These are phyloP conservation scores for Eulemur rubriventer DNA, from an alignment of 2,797 vertebrate species.

Conservation along the genomic window DNA sequence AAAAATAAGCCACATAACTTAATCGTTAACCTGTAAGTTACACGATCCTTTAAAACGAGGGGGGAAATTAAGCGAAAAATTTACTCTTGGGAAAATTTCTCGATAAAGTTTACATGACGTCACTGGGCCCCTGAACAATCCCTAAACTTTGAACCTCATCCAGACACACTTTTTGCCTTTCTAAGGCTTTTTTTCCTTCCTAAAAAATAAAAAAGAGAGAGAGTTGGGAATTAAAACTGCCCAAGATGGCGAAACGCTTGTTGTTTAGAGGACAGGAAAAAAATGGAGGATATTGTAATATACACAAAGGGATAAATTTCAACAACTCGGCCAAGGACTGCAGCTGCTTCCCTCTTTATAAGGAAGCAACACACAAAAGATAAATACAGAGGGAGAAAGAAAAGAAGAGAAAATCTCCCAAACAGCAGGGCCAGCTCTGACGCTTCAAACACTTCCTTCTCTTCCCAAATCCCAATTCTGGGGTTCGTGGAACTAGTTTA, in stretches of 20 bases:
- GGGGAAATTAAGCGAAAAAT: constrained; percentile 17
- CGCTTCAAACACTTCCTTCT: constrained; percentile 58
- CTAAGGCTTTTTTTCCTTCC: constrained; percentile 36
- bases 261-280: constrained; percentile 96
- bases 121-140: constrained; percentile 84
- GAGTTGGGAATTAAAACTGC: constrained; percentile 91
- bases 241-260: constrained; percentile 99
- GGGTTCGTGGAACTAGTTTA: constrained; percentile 64
- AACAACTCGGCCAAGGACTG: constrained; percentile 91
- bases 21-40: constrained; percentile 19
- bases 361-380: constrained; percentile 92
- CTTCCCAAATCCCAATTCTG: constrained; percentile 48
- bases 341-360: constrained; percentile 89
- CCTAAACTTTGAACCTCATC: constrained; percentile 87
- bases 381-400: constrained; percentile 65
- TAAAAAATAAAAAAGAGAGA: constrained; percentile 50
- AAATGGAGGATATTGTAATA: constrained; percentile 99
- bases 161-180: constrained; percentile 58
- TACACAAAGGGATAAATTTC: constrained; percentile 99
- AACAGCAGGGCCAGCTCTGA: constrained; percentile 58
- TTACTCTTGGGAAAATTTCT: constrained; percentile 54
- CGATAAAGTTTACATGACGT: constrained; percentile 91
- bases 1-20: constrained; percentile 43
- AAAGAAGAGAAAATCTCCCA: constrained; percentile 70
- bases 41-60: constrained; percentile 31